Base-by-base conservation (phyloP, 1,140 invertebrate species). In the Ceratosolen solmsi region DNA sequence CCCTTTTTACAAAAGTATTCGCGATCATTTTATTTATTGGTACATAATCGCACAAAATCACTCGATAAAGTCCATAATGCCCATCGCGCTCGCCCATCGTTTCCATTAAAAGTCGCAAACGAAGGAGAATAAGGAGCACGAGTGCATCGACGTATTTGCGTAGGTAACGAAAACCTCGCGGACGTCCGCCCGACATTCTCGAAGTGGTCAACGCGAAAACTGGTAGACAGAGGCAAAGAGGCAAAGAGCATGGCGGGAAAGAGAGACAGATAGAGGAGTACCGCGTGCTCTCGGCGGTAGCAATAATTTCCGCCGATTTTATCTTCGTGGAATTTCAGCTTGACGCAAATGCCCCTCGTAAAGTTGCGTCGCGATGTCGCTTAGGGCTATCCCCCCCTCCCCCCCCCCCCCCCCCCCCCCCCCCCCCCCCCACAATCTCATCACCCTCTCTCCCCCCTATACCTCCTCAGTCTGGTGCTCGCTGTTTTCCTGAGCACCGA, bases 231-330 rank as follows among this genome's bases (percentile, higher is more conserved):
- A 25, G 51, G 58, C 20, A 60, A 38, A 58, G 25, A 30, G 22
- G 20, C 0, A 15, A 25, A 49, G 58, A 49, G n/a, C 75, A 81
- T 70, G 71, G 27, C n/a, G 17, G 22, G 46, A 75, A 51, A 54
- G 38, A 36, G 49, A 82, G 27, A 27, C 15, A 17, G 46, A 75
- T 15, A 58, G 41, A 38, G 58, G 82, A 83, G 76, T 78, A 51
- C 80, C 49, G 73, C 70, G 80, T 68, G 80, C 76, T 68, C 58
- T 77, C 71, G 84, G 85, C 84, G 85, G 88, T 88, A 85, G 87
- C 87, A 86, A 89, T 89, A 88, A 89, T 89, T 90, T 86, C 86
- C 84, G 82, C 76, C 85, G 88, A 89, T 89, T 87, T 88, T 87
- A 89, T 89, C 89, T 89, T 74, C 54, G 56, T 84, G 87, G 88